phyloP scores from a whole-genome alignment of 35 echinoderm and acorn worm genomes.

The Patiria miniata region DNA sequence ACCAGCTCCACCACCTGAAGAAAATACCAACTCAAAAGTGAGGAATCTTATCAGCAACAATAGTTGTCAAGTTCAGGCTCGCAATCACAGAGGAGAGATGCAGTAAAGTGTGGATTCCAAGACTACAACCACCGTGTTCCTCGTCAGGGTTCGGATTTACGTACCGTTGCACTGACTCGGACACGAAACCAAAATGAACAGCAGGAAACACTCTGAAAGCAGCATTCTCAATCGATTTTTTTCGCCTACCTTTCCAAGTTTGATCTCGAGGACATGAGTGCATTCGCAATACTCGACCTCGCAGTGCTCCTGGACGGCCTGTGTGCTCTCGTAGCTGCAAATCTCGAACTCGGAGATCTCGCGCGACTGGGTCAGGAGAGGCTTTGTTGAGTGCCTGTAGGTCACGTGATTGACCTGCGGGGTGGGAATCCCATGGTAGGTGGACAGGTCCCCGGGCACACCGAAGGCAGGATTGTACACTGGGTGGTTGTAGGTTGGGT shows the following conservation, averaged over 20 bases:
- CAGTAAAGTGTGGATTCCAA: neutral
- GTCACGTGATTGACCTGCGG: conserved; percentile 74
- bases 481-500: conserved; percentile 57
- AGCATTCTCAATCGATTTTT: too few species aligned
- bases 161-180: neutral
- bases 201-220: neutral
- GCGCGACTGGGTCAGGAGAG: conserved; percentile 47
- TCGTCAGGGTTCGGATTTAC: too few species aligned
- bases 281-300: conserved; percentile 47
- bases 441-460: neutral
- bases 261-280: conserved; percentile 37
- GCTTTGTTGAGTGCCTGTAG: conserved; percentile 41
- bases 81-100: too few species aligned
- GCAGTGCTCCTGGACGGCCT: conserved; percentile 33
- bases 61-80: too few species aligned
- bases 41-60: neutral
- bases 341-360: conserved; percentile 39
- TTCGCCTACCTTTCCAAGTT: conserved; percentile 60
- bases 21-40: neutral
- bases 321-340: conserved; percentile 31
- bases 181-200: neutral
- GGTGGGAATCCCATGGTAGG: conserved; percentile 56
- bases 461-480: conserved; percentile 65
- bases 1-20: conserved; percentile 59
- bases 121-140: neutral